Evolutionary conservation across 2,797 vertebrate genomes (phyloP), one percentile per base, ranked within the genome.

Genomic region (Alouatta caraya): DNA sequence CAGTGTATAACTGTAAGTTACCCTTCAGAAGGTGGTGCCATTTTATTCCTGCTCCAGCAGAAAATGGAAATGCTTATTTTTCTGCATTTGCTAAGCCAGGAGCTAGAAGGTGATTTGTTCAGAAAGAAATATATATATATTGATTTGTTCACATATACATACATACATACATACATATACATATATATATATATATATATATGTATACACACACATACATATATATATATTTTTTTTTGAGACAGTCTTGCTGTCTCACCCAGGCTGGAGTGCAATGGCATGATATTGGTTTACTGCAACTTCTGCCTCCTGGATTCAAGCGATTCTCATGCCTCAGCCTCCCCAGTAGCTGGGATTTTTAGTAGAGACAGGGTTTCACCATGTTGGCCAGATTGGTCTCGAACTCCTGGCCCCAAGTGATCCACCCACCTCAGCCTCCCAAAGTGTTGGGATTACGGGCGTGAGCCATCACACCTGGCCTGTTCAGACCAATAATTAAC

Each of bases 141-240:
- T 3, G 21, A 22, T 55, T 55, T 22, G 52, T 55, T 22, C 2
- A 64, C 30, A 61, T 3, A 30, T 2, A 33, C 8, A 3, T 1
- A 61, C 1, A 61, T 1, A 64, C 0, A 17, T 5, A 30, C 5
- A 13, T 1, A 57, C 24, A 57, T 1, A 57, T 1, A 57, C 1
- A 26, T 10, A 12, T 10, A 28, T 0, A 57, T 24, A 57, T 11
- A 59, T 5, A 59, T 10, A 11, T 2, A 13, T 19, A 52, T 5
- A 59, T 33, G 28, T 17, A 15, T 17, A 13, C 46, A 48, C 46
- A 48, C 11, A 48, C 12, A 48, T 2, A 48, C 13, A 13, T 30
- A 14, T 28, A 8, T 15, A 7, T 61, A 6, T 61, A 42, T 37
- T 37, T 37, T 37, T 0, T 64, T 67, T n/a, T 19, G 61, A n/a